phyloP scores from a whole-genome alignment of 2,888 invertebrate genomes.

The Malacosoma neustria region DNA sequence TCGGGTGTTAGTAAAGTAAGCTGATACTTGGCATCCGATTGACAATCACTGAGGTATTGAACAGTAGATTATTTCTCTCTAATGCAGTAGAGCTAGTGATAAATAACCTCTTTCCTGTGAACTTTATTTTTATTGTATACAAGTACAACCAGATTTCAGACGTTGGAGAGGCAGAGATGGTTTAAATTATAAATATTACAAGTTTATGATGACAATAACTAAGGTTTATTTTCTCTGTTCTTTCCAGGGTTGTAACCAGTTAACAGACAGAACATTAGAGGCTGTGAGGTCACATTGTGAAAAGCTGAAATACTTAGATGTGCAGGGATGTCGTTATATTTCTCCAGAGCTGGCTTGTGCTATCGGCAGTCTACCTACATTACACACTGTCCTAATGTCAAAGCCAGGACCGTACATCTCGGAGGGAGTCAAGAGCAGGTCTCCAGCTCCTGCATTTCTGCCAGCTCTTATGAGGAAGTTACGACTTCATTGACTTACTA shows the following conservation, averaged over 20 bases:
- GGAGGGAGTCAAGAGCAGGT: conserved; percentile 48
- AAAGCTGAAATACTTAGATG: conserved; percentile 73
- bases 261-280: conserved; percentile 74
- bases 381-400: conserved; percentile 62
- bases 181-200: too few species aligned
- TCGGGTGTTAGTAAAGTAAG: too few species aligned
- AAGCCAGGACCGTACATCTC: conserved; percentile 61
- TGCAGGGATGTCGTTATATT: conserved; percentile 69
- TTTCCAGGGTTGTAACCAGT: conserved; percentile 75
- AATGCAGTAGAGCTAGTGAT: too few species aligned
- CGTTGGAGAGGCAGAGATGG: too few species aligned
- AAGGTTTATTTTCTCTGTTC: conserved; percentile 1
- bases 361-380: conserved; percentile 44
- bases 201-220: too few species aligned
- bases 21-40: too few species aligned
- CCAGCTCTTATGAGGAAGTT: conserved; percentile 55
- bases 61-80: too few species aligned
- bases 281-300: conserved; percentile 63
- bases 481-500: conserved; percentile 46
- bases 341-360: conserved; percentile 58
- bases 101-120: too few species aligned
- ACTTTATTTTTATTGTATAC: too few species aligned
- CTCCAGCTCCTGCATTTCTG: conserved; percentile 50
- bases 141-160: too few species aligned
- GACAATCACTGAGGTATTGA: too few species aligned